phyloP scores from a whole-genome alignment of 2,113 vertebrate species.

The Dromas ardeola region DNA sequence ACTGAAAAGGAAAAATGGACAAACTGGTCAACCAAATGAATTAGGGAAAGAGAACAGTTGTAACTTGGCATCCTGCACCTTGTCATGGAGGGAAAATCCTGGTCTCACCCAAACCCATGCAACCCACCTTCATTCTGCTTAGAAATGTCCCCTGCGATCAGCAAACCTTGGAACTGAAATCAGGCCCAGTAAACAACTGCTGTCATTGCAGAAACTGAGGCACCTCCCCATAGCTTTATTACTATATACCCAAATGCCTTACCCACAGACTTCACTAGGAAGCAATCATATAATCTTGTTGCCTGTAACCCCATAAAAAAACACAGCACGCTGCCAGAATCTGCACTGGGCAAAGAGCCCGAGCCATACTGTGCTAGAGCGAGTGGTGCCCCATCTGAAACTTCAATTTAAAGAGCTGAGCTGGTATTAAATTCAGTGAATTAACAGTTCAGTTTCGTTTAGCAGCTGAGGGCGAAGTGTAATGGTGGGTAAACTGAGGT shows the following conservation, averaged over 20 bases:
- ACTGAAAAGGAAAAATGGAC: background rate
- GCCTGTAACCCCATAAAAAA: background rate
- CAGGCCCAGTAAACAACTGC: background rate
- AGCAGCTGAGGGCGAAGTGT: background rate
- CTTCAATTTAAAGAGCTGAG: background rate
- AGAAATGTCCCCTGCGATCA: background rate
- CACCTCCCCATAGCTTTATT: background rate
- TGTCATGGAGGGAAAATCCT: background rate
- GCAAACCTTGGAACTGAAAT: background rate
- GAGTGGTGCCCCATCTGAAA: background rate
- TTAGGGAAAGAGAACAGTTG: fast-evolving
- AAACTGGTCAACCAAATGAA: background rate
- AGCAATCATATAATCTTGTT: background rate
- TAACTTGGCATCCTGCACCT: background rate
- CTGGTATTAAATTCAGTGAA: background rate
- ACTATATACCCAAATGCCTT: background rate
- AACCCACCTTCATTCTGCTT: background rate
- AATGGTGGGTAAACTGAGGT: background rate
- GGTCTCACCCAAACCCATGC: background rate
- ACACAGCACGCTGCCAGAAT: background rate
- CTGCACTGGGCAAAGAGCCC: background rate
- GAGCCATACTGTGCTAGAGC: background rate
- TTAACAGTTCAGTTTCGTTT: background rate
- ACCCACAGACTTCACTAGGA: background rate
- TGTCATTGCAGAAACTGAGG: background rate